Base-by-base conservation (phyloP, 2,888 invertebrate species). In the Rotaria magnacalcarata region DNA sequence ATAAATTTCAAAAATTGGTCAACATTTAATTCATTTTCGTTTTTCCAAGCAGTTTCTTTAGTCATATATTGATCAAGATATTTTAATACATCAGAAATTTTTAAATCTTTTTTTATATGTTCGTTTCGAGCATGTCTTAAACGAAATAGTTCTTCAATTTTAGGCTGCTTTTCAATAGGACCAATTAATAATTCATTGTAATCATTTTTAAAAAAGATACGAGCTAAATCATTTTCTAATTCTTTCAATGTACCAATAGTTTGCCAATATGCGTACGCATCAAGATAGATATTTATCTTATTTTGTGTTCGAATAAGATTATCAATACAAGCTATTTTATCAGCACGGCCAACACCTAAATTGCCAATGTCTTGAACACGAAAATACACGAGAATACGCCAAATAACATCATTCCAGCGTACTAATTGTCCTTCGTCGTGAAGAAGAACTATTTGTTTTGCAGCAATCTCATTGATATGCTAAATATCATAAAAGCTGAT, bases 51-150 rank as follows among this genome's bases (percentile, higher is more conserved):
- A 47, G 21, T 0, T 80, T 80, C 47, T 80, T 80, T 80, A 3
- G 80, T 80, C 80, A 80, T 80, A 47, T n/a, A 80, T 80, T 80
- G 47, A 80, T 80, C 80, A n/a, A 80, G 80, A 80, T 47, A 80
- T 43, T 80, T 80, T n/a, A 80, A 80, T 80, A 80, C 34, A 80
- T 80, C 80, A 11, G 80, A 80, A 47, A 10, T 80, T 47, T 47
- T 80, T 3, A 80, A 43, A 19, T 67, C 67, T 27, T 67, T 67
- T 7, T 67, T 67, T 6, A 67, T 34, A 19, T 27, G 19, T 34
- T 67, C 67, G 47, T 80, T 24, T n/a, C 43, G n/a, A 80, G 47
- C 11, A 14, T 27, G 4, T n/a, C 10, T 52, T 27, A 52, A 21
- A 21, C 24, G 54, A 84, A 84, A 84, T 54, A 84, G 19, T 52